phyloP scores from a whole-genome alignment of 2,113 vertebrate species.

The Glareola pratincola region DNA sequence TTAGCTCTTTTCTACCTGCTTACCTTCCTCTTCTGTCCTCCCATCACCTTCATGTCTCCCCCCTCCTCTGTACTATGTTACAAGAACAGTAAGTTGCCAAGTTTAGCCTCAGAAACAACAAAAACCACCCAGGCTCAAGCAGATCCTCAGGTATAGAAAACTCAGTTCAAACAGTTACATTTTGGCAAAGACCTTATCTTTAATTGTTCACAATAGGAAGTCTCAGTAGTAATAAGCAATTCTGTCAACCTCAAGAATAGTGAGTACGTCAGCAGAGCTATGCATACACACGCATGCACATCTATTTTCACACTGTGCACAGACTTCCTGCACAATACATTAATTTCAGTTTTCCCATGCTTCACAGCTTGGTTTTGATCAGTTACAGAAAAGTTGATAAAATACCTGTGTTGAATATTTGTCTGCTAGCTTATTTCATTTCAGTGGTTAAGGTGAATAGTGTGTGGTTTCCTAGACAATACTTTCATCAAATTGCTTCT shows the following conservation, averaged over 20 bases:
- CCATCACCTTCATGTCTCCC: background rate
- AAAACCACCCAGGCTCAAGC: background rate
- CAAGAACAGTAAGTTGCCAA: background rate
- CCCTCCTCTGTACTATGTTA: background rate
- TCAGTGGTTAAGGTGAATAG: conserved; percentile 50
- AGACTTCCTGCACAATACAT: conserved; percentile 55
- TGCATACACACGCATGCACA: background rate
- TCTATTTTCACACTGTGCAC: conserved; percentile 33
- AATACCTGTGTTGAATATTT: conserved; percentile 34
- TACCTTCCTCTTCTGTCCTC: background rate
- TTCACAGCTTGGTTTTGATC: conserved; percentile 68
- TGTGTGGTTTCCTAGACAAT: conserved; percentile 59
- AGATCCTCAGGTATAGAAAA: background rate
- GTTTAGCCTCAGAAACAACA: background rate
- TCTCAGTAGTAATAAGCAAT: background rate
- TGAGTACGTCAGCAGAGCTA: background rate
- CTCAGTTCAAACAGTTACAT: background rate
- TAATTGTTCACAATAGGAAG: background rate
- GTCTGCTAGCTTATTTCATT: conserved; percentile 42
- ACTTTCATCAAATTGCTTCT: conserved; percentile 63
- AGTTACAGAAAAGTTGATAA: conserved; percentile 55
- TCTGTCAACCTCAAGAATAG: background rate
- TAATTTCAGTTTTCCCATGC: conserved; percentile 66
- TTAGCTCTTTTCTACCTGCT: background rate
- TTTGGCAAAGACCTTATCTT: background rate